Base-by-base conservation (phyloP, 2,797 vertebrate genomes). In the Clamator glandarius region DNA sequence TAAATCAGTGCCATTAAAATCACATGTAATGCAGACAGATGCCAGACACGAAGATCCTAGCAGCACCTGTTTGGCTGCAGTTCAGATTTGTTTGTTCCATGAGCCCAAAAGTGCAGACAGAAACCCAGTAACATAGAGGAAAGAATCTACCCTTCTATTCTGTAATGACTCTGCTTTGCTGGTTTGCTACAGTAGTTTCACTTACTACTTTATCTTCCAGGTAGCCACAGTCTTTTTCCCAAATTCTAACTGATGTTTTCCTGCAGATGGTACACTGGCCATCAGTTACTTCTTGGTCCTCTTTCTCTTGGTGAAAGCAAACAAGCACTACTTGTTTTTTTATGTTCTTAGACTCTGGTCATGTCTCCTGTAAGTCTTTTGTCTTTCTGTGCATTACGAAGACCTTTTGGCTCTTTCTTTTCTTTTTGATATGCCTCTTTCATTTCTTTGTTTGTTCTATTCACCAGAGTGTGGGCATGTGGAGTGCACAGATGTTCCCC, bases 1-100 rank as follows among this genome's bases (percentile, higher is more conserved):
- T 81, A 92, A 93, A 92, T 92, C 52, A 82, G 50, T 70, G 62
- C 4, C 42, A 63, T 84, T 86, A 76, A 88, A 93, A 86, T 86
- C 33, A 73, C 31, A 62, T 84, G 67, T 46, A 88, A 84, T 78
- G 79, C 31, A 84, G 73, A 51, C 42, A 67, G 82, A 91, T 84
- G 83, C 69, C 79, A 72, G 31, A 54, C 29, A 6, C 52, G 39
- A 79, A 64, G 84, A 81, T 81, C 39, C 55, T 52, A 63, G 73
- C 51, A 70, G 24, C 9, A 2, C 26, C 19, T 69, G 6, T 64
- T 54, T 81, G 67, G 73, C 66, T 86, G 46, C 58, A 48, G 36
- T 78, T 94, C 55, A 75, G 36, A 39, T 28, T 48, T 81, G 17
- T n/a, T 73, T 85, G 42, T 55, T 84, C 50, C 21, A 4, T 8